A percentile compares a stretch with the other conserved stretches of the same genome.
These are phyloP conservation scores for Diglossa brunneiventris DNA, from an alignment of 2,113 vertebrate species.

Conservation along the genomic window DNA sequence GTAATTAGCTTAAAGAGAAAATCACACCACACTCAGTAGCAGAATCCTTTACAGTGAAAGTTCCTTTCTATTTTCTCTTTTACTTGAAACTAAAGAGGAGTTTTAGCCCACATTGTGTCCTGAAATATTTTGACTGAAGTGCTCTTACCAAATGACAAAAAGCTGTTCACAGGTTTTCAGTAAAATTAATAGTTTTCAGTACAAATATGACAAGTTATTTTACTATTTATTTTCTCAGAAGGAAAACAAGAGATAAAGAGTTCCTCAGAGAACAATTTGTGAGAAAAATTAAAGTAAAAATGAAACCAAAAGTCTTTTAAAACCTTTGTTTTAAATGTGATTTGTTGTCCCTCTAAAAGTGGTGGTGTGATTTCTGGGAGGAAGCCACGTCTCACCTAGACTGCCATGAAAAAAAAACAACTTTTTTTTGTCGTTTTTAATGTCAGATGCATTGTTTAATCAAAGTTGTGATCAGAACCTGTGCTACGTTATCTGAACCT, in stretches of 20 bases:
- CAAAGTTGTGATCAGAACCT: background rate
- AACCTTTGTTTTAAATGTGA: background rate
- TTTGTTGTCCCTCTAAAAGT: background rate
- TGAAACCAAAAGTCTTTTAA: background rate
- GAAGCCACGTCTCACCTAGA: background rate
- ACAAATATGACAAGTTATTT: background rate
- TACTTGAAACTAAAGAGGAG: background rate
- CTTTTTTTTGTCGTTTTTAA: background rate
- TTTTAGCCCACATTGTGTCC: background rate
- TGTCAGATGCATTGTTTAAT: background rate
- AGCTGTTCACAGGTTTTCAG: background rate
- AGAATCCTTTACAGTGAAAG: background rate
- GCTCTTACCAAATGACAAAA: background rate
- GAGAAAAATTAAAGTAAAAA: background rate
- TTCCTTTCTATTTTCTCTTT: conserved; percentile 42
- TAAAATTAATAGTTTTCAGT: background rate
- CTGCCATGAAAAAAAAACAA: too few relatives aligned
- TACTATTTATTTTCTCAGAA: background rate
- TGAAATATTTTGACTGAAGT: background rate
- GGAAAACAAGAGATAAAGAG: background rate
- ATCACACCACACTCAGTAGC: background rate
- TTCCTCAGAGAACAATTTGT: background rate
- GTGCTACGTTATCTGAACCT: background rate
- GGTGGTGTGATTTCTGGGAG: background rate
- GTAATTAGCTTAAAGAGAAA: conserved; percentile 57